Percentiles rank a stretch among this genome's conserved stretches.
Evolutionary conservation across 2,113 vertebrate genomes (phyloP).

Genomic region (Trematomus loennbergii): DNA sequence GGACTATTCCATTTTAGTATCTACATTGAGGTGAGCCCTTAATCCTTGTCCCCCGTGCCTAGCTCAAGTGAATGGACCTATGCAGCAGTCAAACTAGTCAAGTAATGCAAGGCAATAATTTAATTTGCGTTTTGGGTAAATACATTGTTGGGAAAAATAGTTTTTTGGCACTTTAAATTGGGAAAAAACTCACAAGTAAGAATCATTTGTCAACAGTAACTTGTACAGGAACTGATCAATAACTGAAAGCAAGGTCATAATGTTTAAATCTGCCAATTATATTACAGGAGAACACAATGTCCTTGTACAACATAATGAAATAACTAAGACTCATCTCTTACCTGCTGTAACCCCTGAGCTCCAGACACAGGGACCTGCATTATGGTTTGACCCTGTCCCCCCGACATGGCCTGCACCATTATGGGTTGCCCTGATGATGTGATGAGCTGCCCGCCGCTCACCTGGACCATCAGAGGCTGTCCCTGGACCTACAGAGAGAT

Average conservation of each 20-base stretch:
- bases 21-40: too few relatives aligned
- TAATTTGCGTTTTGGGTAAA: too few relatives aligned
- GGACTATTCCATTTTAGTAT: too few relatives aligned
- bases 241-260: background rate
- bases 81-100: too few relatives aligned
- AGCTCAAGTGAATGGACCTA: too few relatives aligned
- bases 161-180: background rate
- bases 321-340: slow-evolving; percentile 62
- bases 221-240: background rate
- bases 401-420: slow-evolving; percentile 98
- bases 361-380: slow-evolving; percentile 98
- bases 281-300: background rate
- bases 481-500: slow-evolving; percentile 89
- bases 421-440: slow-evolving; percentile 98
- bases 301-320: background rate
- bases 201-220: background rate
- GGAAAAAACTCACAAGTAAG: background rate
- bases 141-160: background rate
- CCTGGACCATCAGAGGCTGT: slow-evolving; percentile 98
- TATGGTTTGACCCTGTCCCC: slow-evolving; percentile 96
- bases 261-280: background rate
- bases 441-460: slow-evolving; percentile 98
- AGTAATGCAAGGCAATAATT: too few relatives aligned
- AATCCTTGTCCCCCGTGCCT: too few relatives aligned
- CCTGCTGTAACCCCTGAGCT: slow-evolving; percentile 96